Base-by-base conservation (phyloP, 2,888 invertebrate genomes). In the Catocala nupta region DNA sequence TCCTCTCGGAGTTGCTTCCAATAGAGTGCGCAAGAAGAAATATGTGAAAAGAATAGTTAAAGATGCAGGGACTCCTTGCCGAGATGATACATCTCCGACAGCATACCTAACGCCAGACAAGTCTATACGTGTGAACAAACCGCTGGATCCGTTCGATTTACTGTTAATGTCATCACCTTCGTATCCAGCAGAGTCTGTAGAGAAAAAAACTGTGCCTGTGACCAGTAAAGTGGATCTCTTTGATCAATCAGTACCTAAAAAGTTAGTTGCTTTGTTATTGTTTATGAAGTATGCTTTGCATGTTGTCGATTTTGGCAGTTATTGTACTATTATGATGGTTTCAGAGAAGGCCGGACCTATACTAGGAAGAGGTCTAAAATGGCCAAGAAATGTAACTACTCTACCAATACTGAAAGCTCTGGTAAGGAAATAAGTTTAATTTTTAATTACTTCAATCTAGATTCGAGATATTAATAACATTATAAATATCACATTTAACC, bases 81-180 rank as follows among this genome's bases (percentile, higher is more conserved):
- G 65, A 11, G 83, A 87, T 48, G 84, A 85, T 5, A 51, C 73
- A 33, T 80, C 85, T 0, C 73, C 70, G 0, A 87, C 88, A 1
- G 84, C 83, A 0, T 91, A 84, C 75, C 72, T 94, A 53, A 94
- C 94, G 13, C 94, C 94, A 8, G 89, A 94, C 69, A 93, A 91
- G 75, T 94, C 94, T 44, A 81, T 94, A 56, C 85, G 85, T 44
- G 92, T 94, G 0, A 94, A 93, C 65, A 93, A 87, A 72, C 84
- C 81, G 5, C 72, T 83, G 13, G 94, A 94, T 81, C 83, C 88
- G 0, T 94, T 94, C 62, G 94, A 94, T 73, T 85, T 89, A 70
- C 82, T 94, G 16, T 71, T 93, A 1, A 89, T 88, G 59, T 88
- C 90, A 0, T 82, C 90, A 6, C 78, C 84, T 13, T 73, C 70